These are phyloP conservation scores for Pygoscelis antarcticus DNA, from an alignment of 2,113 vertebrate species.

Conservation along the genomic window DNA sequence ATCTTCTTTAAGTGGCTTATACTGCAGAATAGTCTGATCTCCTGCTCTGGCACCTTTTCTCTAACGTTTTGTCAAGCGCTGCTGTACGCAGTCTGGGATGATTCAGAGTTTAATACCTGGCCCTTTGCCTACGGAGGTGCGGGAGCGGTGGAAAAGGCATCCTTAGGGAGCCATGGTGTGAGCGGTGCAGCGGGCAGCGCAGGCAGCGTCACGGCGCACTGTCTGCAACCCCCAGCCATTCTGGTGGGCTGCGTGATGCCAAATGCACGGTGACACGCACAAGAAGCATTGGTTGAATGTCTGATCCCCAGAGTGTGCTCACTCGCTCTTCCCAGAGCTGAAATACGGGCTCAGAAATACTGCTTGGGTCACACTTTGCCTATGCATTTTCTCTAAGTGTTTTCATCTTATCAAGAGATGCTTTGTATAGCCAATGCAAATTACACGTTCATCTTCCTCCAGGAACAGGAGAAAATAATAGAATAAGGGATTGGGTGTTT, in stretches of 20 bases:
- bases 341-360: not conserved
- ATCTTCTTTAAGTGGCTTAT: not conserved
- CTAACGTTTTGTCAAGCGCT: not conserved
- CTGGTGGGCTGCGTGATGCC: not conserved
- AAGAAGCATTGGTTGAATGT: fast-evolving
- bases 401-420: not conserved
- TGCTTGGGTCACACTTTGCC: not conserved
- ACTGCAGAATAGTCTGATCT: not conserved
- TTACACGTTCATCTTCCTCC: not conserved
- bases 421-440: not conserved
- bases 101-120: not conserved
- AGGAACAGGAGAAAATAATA: not conserved
- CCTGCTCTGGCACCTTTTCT: not conserved
- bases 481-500: not conserved
- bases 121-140: not conserved
- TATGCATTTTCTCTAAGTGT: not conserved
- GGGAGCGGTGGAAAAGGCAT: not conserved
- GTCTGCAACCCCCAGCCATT: not conserved
- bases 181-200: fast-evolving
- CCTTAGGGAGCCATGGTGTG: not conserved
- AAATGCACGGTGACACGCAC: not conserved
- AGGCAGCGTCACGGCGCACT: not conserved
- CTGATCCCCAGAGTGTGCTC: not conserved
- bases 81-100: not conserved
- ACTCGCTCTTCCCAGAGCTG: not conserved